Evolutionary conservation across 2,113 vertebrate genomes (phyloP), one percentile per base, ranked within the genome.

Genomic region (Empidonax alnorum): DNA sequence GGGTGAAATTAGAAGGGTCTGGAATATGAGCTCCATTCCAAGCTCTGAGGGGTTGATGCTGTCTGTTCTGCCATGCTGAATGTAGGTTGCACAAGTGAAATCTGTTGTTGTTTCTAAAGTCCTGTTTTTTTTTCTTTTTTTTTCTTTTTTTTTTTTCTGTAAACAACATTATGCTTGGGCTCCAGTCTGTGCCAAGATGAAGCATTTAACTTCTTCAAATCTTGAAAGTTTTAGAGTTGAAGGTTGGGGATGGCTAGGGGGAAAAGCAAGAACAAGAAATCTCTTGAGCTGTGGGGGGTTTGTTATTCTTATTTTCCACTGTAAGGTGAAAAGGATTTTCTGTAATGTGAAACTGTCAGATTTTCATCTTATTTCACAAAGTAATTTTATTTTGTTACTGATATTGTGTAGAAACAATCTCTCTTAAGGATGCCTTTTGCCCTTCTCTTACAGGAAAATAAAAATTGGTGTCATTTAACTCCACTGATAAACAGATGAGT

Each of bases 281-380:
- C 74, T 59, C 58, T 77, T 78, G 37, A 84, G 44, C 74, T 72
- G 20, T 49, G 88, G 53, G 27, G 21, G 6, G 76, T 84, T 53
- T 85, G 28, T 87, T 91, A 25, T 47, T 95, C 68, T 93, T 95
- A 35, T 87, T 87, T 94, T 84, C 52, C 44, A 91, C 89, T 74
- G 31, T 71, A 87, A 89, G 21, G 91, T n/a, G 17, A 91, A 91
- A 80, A 77, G 41, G 39, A 44, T 89, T 90, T 94, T 61, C 73
- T 94, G 77, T 84, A 84, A 79, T 39, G 10, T 30, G 53, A 79
- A 94, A 79, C 49, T 2, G 1, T 2, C 87, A 69, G 53, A 62
- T 91, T 95, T 95, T 89, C 63, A 76, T 94, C 49, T 94, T 94
- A 65, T 44, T 47, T 62, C 37, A 25, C 20, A 17, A 56, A 50